phyloP scores from a whole-genome alignment of 2,888 invertebrate species.

The Barypeithes pellucidus region DNA sequence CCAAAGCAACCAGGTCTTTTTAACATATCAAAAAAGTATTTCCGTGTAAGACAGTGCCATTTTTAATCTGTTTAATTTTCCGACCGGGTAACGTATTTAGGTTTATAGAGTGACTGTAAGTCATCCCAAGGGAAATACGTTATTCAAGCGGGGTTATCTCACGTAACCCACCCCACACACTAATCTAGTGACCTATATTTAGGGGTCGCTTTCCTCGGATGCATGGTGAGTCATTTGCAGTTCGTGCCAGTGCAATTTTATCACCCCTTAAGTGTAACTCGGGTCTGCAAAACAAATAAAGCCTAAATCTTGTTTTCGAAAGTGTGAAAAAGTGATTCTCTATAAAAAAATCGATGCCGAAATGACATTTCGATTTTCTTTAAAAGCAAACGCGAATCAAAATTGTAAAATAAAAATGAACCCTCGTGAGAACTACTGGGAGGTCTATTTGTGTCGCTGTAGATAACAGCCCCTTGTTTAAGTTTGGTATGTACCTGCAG shows the following conservation, averaged over 20 bases:
- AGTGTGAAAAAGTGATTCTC: background rate
- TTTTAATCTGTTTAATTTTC: constrained; percentile 14
- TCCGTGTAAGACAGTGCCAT: background rate
- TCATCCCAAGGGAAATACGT: constrained; percentile 48
- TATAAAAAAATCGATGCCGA: background rate
- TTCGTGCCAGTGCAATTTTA: constrained; percentile 53
- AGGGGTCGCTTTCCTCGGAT: constrained; percentile 38
- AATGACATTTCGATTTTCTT: no score
- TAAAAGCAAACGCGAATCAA: no score
- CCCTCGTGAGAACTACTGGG: no score
- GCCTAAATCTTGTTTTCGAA: constrained; percentile 2
- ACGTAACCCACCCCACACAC: constrained; percentile 51
- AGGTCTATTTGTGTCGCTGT: no score
- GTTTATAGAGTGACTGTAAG: constrained; percentile 40
- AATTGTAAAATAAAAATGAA: no score
- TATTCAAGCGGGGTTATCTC: constrained; percentile 47
- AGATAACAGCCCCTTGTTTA: no score
- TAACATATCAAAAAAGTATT: no score
- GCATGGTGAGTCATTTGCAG: constrained; percentile 49
- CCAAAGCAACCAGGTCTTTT: no score
- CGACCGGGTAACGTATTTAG: constrained; percentile 26
- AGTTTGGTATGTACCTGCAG: no score
- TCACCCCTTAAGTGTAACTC: constrained; percentile 14
- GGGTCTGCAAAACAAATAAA: constrained; percentile 3
- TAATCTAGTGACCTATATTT: constrained; percentile 55